Evolutionary conservation across 1,140 invertebrate species (phyloP).

Genomic region (Dendrolimus kikuchii): DNA sequence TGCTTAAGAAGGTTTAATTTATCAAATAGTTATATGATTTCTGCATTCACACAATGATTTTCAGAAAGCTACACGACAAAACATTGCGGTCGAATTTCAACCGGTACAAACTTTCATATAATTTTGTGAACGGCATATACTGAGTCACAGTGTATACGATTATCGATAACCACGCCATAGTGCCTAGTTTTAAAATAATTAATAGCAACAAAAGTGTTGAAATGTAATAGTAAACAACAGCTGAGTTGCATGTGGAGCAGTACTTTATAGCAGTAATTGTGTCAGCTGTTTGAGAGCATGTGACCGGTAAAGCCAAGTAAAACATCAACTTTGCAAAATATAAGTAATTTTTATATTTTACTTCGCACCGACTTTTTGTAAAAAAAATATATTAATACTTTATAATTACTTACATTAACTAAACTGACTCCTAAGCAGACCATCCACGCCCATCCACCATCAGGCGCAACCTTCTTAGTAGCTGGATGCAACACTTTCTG

Average conservation of each 20-base stretch:
- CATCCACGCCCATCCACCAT: slow-evolving; percentile 88
- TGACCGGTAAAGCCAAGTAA: slow-evolving; percentile 25
- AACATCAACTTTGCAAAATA: too few species aligned
- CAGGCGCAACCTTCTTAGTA: slow-evolving; percentile 76
- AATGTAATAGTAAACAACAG: slow-evolving; percentile 3
- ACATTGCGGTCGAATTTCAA: too few species aligned
- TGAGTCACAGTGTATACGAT: too few species aligned
- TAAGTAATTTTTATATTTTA: too few species aligned
- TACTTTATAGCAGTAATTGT: slow-evolving; percentile 12
- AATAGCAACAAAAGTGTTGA: background rate
- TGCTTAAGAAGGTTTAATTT: too few species aligned
- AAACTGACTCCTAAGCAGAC: slow-evolving; percentile 84
- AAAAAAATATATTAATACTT: background rate
- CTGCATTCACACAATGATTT: too few species aligned
- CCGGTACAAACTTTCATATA: slow-evolving; percentile 1
- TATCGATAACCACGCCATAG: too few species aligned
- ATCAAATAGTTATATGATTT: too few species aligned
- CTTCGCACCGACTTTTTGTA: too few species aligned
- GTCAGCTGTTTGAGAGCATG: slow-evolving; percentile 17
- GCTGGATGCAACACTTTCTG: slow-evolving; percentile 39
- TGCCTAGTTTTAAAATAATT: too few species aligned
- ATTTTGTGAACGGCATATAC: slow-evolving; percentile 1
- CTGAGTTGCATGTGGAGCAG: background rate
- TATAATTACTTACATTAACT: slow-evolving; percentile 78
- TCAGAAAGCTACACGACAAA: too few species aligned